Conservation (phyloP, 2,888 invertebrate species). For the Ichneumoninae sp. region DNA sequence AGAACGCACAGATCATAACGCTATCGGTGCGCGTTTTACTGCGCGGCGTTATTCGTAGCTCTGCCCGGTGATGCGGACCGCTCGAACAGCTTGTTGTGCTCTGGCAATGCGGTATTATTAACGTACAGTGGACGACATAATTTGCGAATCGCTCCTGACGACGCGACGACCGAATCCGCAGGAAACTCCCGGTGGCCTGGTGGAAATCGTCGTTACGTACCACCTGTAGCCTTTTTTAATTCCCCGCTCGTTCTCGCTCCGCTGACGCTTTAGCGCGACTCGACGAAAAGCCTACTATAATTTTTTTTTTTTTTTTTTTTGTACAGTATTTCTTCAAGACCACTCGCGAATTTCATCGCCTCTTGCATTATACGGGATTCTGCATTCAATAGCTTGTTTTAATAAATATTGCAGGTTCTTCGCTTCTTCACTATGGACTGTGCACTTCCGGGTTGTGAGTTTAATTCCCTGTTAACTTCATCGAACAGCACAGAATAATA, state of each 20-base stretch:
- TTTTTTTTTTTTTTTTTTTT: conserved; percentile 1
- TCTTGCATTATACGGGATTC: neutral
- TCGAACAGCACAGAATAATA: no score
- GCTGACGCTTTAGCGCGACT: neutral
- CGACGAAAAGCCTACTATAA: neutral
- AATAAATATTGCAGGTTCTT: neutral
- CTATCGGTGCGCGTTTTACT: conserved; percentile 41
- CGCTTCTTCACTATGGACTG: neutral
- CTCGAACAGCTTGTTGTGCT: conserved; percentile 5
- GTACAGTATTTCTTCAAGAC: neutral
- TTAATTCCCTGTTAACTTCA: neutral
- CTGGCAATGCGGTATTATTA: neutral
- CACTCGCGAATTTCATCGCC: neutral
- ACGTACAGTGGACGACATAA: conserved; percentile 6
- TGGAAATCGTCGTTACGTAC: conserved; percentile 62
- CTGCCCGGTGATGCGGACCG: conserved; percentile 26
- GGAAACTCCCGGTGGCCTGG: conserved; percentile 27
- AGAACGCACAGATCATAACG: conserved; percentile 54
- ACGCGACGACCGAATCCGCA: conserved; percentile 14
- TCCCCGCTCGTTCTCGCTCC: conserved; percentile 50
- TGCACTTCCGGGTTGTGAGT: neutral
- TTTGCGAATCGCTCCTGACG: conserved; percentile 49
- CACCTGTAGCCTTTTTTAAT: conserved; percentile 68
- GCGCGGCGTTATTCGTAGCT: conserved; percentile 43
- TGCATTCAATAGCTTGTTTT: neutral